A percentile compares a stretch with the other conserved stretches of the same genome.
Evolutionary conservation across 2,888 invertebrate genomes (phyloP).

Genomic region (Meiosimyza decipiens): DNA sequence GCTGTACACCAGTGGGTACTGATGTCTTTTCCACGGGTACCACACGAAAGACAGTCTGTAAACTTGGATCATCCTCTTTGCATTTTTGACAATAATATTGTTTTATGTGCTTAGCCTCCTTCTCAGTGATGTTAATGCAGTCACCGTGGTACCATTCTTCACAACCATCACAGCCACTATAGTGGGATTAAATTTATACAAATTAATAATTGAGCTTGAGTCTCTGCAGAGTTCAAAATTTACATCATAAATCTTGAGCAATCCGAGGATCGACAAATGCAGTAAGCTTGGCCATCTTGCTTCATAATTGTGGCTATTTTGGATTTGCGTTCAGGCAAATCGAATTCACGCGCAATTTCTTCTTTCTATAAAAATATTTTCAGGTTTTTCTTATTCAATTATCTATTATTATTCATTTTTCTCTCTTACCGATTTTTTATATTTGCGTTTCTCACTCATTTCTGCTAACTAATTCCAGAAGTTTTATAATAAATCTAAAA

Average conservation of each 20-base stretch:
- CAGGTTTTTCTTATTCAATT: neutral
- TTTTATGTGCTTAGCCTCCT: constrained; percentile 92
- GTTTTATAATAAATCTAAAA: neutral
- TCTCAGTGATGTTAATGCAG: constrained; percentile 94
- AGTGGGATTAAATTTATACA: constrained; percentile 41
- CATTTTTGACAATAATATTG: constrained; percentile 92
- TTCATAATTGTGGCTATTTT: constrained; percentile 88
- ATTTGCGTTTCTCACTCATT: constrained; percentile 62
- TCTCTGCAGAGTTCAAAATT: constrained; percentile 56
- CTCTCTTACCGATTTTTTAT: constrained; percentile 60
- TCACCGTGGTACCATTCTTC: constrained; percentile 99
- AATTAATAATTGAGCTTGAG: too few relatives aligned
- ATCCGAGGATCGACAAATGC: constrained; percentile 93
- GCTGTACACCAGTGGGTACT: constrained; percentile 40
- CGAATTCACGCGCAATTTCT: constrained; percentile 89
- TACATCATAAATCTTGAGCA: constrained; percentile 97
- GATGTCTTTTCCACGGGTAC: constrained; percentile 58
- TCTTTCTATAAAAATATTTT: constrained; percentile 70
- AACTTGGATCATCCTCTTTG: constrained; percentile 82
- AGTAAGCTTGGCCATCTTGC: constrained; percentile 93
- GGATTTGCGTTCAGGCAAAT: constrained; percentile 88
- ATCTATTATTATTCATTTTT: neutral
- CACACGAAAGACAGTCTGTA: constrained; percentile 71
- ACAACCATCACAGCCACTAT: constrained; percentile 93
- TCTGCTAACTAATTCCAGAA: constrained; percentile 34